Percentiles rank a stretch among this genome's conserved stretches.
phyloP scores from a whole-genome alignment of 2,113 vertebrate genomes.

The Xiphophorus hellerii region DNA sequence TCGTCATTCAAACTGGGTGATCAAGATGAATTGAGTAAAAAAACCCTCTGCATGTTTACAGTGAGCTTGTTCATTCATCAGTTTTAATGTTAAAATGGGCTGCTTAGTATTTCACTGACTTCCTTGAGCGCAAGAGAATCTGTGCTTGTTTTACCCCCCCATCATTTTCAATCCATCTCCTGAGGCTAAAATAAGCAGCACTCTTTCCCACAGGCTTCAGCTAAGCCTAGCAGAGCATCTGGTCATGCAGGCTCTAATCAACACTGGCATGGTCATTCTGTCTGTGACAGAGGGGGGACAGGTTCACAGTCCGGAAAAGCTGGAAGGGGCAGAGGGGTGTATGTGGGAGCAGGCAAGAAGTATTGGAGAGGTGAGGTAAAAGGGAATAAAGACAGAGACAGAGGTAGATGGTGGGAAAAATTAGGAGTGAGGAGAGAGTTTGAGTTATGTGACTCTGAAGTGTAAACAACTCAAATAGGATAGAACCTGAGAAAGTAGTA shows the following conservation, averaged over 20 bases:
- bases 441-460: neutral
- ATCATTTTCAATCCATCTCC: slow-evolving; percentile 78
- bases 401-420: slow-evolving; percentile 10
- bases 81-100: slow-evolving; percentile 5
- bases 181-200: slow-evolving; percentile 75
- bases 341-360: slow-evolving; percentile 7
- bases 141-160: slow-evolving; percentile 72
- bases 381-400: slow-evolving; percentile 17
- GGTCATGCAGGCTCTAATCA: slow-evolving; percentile 72
- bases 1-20: too few relatives aligned
- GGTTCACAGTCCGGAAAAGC: slow-evolving; percentile 20
- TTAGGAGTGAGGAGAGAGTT: slow-evolving; percentile 8
- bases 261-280: slow-evolving; percentile 77
- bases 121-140: slow-evolving; percentile 45
- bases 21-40: neutral
- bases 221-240: slow-evolving; percentile 74
- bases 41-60: neutral
- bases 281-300: slow-evolving; percentile 42
- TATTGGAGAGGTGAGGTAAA: slow-evolving; percentile 7
- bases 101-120: slow-evolving; percentile 13
- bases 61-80: neutral
- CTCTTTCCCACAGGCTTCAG: slow-evolving; percentile 78
- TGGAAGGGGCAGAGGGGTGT: neutral
- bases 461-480: neutral
- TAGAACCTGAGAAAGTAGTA: neutral